Conservation (phyloP, 92 coral and sea anemone species). For the Phenganax subtilis region DNA sequence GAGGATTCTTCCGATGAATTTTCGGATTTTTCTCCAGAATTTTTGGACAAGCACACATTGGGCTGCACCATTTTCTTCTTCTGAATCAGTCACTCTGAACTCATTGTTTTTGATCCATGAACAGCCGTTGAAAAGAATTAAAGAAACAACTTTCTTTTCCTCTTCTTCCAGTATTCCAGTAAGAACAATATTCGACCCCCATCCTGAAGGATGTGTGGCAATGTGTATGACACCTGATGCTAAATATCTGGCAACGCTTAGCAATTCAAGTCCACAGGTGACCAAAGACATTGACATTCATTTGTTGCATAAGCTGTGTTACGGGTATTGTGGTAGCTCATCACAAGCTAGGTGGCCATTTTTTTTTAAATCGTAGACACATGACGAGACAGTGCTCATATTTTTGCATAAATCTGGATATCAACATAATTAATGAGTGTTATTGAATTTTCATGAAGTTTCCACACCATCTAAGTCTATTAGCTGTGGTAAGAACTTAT, state of each 20-base stretch:
- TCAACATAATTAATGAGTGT: too few species aligned
- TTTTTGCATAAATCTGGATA: too few species aligned
- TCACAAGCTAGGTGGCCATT: too few species aligned
- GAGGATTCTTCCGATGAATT: background rate
- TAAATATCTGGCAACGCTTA: constrained; percentile 85
- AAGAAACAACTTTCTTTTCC: background rate
- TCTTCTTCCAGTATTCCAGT: constrained; percentile 69
- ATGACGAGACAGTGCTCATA: background rate
- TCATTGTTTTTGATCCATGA: background rate
- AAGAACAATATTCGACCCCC: constrained; percentile 95
- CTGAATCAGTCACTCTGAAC: too few species aligned
- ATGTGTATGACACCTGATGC: constrained; percentile 97
- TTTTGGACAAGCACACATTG: too few species aligned
- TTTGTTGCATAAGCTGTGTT: background rate
- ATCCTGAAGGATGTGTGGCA: constrained; percentile 82
- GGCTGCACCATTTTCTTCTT: too few species aligned
- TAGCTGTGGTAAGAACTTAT: too few species aligned
- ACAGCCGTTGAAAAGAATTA: background rate
- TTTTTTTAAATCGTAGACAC: too few species aligned
- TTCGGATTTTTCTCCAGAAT: background rate
- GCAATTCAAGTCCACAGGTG: constrained; percentile 87
- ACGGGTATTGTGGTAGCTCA: background rate
- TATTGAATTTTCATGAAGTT: too few species aligned
- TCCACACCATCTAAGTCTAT: too few species aligned
- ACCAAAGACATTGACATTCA: background rate